phyloP scores from a whole-genome alignment of 2,888 invertebrate genomes.

The Maniola hyperantus region DNA sequence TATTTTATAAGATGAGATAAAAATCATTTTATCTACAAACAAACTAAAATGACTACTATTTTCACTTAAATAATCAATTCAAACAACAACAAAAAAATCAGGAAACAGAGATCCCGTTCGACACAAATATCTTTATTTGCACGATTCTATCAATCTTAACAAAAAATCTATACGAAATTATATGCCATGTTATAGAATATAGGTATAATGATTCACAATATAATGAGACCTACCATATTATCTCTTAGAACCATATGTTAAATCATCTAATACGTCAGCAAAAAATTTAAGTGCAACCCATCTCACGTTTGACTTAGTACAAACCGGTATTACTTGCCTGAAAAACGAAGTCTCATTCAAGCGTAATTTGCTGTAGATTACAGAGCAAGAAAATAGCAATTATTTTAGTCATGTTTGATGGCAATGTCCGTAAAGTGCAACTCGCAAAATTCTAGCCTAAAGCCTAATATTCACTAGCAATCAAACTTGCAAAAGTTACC shows the following conservation, averaged over 20 bases:
- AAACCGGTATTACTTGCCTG: slow-evolving; percentile 52
- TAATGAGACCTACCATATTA: slow-evolving; percentile 17
- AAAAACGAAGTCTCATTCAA: slow-evolving; percentile 56
- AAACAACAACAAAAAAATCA: background rate
- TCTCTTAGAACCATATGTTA: slow-evolving; percentile 31
- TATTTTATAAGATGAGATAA: too few relatives aligned
- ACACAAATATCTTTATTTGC: background rate
- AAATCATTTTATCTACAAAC: too few relatives aligned
- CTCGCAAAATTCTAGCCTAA: slow-evolving; percentile 30
- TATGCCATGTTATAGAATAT: background rate
- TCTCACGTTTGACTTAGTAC: slow-evolving; percentile 47
- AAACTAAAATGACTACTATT: too few relatives aligned
- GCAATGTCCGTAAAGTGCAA: slow-evolving; percentile 61
- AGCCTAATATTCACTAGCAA: too few relatives aligned
- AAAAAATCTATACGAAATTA: background rate
- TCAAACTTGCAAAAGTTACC: too few relatives aligned
- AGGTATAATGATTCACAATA: slow-evolving; percentile 7
- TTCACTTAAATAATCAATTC: background rate
- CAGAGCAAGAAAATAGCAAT: slow-evolving; percentile 62
- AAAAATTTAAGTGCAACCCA: slow-evolving; percentile 36
- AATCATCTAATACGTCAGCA: slow-evolving; percentile 28
- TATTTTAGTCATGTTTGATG: slow-evolving; percentile 65
- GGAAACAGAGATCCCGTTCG: slow-evolving; percentile 2
- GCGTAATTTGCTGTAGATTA: slow-evolving; percentile 70
- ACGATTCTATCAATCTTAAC: background rate